These are phyloP conservation scores for Mya arenaria DNA, from an alignment of 1,140 invertebrate genomes.

Conservation along the genomic window DNA sequence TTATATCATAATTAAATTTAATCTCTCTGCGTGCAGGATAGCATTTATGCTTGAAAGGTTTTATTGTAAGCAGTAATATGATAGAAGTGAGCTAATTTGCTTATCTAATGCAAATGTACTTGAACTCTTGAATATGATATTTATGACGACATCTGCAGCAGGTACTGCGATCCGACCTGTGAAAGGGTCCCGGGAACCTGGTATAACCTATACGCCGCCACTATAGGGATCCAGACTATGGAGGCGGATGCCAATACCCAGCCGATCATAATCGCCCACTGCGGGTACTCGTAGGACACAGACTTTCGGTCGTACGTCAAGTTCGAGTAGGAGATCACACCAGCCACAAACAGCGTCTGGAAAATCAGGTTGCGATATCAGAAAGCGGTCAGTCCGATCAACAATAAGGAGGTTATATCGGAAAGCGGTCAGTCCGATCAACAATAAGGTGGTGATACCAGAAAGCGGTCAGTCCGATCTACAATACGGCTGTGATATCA, in stretches of 20 bases:
- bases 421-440: too few species aligned
- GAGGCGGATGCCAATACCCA: conserved; percentile 72
- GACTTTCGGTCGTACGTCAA: conserved; percentile 82
- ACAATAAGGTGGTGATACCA: too few species aligned
- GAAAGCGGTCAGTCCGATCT: too few species aligned
- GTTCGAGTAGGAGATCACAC: conserved; percentile 83
- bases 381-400: too few species aligned
- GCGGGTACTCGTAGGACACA: conserved; percentile 67
- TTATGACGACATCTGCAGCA: not conserved
- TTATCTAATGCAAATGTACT: not conserved
- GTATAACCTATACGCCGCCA: conserved; percentile 64
- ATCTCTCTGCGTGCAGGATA: not conserved
- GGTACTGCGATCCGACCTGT: conserved; percentile 67
- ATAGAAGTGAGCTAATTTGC: not conserved
- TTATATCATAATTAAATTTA: not conserved
- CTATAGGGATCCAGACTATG: conserved; percentile 73
- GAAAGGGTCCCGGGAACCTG: conserved; percentile 61
- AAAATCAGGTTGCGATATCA: too few species aligned
- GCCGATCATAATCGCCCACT: conserved; percentile 73
- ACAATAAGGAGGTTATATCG: too few species aligned
- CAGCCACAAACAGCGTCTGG: conserved; percentile 85
- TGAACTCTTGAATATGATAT: not conserved
- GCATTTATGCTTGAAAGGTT: not conserved
- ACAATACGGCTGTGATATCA: too few species aligned
- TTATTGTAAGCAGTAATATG: not conserved